Evolutionary conservation across 2,113 vertebrate genomes (phyloP).

Genomic region (Ascaphus truei): DNA sequence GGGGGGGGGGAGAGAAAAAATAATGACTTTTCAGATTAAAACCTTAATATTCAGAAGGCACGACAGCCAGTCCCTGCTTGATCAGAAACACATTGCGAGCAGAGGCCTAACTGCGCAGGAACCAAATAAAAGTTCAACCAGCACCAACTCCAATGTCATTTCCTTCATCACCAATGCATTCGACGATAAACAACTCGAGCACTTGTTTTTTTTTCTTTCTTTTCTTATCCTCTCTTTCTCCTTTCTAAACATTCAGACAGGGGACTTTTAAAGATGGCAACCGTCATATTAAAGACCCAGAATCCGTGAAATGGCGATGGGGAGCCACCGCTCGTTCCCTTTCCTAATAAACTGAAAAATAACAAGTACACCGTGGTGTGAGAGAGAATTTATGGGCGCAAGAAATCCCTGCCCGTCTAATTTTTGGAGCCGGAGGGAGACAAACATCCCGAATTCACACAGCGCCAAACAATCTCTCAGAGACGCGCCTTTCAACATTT

Average conservation of each 20-base stretch:
- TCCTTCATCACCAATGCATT: not conserved
- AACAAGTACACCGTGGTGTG: too few relatives aligned
- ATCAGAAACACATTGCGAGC: not conserved
- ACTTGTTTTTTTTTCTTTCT: not conserved
- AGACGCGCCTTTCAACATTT: too few relatives aligned
- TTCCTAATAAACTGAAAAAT: too few relatives aligned
- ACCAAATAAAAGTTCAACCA: not conserved
- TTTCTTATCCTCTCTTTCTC: not conserved
- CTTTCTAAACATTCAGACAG: conserved; percentile 2
- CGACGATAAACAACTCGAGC: not conserved
- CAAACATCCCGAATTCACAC: too few relatives aligned
- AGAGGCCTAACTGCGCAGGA: not conserved
- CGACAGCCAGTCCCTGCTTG: not conserved
- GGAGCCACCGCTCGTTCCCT: too few relatives aligned
- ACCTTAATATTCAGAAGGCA: not conserved
- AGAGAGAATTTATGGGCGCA: too few relatives aligned
- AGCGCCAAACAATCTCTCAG: too few relatives aligned
- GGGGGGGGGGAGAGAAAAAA: not conserved
- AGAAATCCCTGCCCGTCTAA: too few relatives aligned
- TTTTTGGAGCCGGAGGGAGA: too few relatives aligned
- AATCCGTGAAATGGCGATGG: too few relatives aligned
- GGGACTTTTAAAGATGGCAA: not conserved
- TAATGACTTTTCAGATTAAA: not conserved
- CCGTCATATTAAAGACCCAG: too few relatives aligned
- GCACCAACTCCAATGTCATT: not conserved